Base-by-base conservation (phyloP, 2,888 invertebrate species). In the Syritta pipiens region DNA sequence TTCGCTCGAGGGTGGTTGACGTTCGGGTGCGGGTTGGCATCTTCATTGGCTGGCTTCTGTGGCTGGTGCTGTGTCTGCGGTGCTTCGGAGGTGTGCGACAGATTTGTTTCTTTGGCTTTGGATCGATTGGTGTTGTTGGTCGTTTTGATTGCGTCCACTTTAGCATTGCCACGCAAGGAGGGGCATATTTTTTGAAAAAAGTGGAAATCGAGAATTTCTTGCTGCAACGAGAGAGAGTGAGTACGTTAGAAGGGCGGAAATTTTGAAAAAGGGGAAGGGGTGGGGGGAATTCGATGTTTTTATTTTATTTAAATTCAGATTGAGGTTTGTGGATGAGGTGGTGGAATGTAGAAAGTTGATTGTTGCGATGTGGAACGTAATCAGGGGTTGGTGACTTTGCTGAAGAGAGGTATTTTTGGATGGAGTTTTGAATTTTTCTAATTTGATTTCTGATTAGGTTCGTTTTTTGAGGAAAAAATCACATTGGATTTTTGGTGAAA, bases 11-110 rank as follows among this genome's bases (percentile, higher is more conserved):
- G 0, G 82, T 83, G 12, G 84, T 83, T 2, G 71, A 71, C 4
- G 55, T 71, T 19, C 71, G 37, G 9, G 84, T 86, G 84, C 87
- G 85, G 40, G 86, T 87, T 65, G 87, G 87, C 87, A 87, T 87
- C 81, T 84, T 85, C 81, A 72, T 71, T 4, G 53, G 37, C 48
- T 49, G 48, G 12, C 2, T 57, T 46, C 10, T 7, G 20, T 6
- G 35, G 14, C 6, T 37, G 6, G 10, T 19, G 28, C 10, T 37
- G 26, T 4, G 24, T 44, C 32, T 51, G n/a, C 59, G 65, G 35
- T 51, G 60, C 37, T 42, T 40, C 30, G 69, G 62, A 4, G 48
- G 49, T 24, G 67, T 53, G 49, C 19, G 63, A 24, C 35, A 46
- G 46, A 62, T 30, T 49, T 67, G 71, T 49, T 32, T 76, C 60